phyloP scores from a whole-genome alignment of 1,140 invertebrate genomes.

The Megalopta genalis region DNA sequence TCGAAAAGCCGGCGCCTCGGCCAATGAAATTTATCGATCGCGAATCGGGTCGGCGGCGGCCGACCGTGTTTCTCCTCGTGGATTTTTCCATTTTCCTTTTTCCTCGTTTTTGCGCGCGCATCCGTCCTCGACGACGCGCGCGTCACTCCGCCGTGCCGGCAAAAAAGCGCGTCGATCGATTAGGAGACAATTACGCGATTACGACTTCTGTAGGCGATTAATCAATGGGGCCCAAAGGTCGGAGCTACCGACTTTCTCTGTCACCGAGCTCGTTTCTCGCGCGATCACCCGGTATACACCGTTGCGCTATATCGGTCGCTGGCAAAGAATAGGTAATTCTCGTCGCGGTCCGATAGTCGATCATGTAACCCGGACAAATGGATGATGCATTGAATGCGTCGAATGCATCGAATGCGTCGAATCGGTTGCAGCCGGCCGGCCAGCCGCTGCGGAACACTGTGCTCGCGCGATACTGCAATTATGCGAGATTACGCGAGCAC shows the following conservation, averaged over 20 bases:
- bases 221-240: background rate
- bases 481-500: constrained; percentile 16
- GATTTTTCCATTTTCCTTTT: constrained; percentile 16
- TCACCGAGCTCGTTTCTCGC: background rate
- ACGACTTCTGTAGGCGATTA: background rate
- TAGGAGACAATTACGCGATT: background rate
- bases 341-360: constrained; percentile 29
- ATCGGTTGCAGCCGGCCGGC: too few species aligned
- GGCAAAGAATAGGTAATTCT: background rate
- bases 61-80: background rate
- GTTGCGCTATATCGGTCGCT: background rate
- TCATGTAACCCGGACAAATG: constrained; percentile 34
- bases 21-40: constrained; percentile 58
- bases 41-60: constrained; percentile 8
- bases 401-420: background rate
- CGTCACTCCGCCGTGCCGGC: too few species aligned
- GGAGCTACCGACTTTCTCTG: too few species aligned
- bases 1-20: background rate
- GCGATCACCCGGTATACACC: background rate
- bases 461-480: constrained; percentile 29
- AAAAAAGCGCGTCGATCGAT: background rate
- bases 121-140: background rate
- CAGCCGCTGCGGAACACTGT: too few species aligned
- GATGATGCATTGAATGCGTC: constrained; percentile 27
- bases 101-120: constrained; percentile 3